phyloP scores from a whole-genome alignment of 2,888 invertebrate species.

The Brachyopa scutellaris region DNA sequence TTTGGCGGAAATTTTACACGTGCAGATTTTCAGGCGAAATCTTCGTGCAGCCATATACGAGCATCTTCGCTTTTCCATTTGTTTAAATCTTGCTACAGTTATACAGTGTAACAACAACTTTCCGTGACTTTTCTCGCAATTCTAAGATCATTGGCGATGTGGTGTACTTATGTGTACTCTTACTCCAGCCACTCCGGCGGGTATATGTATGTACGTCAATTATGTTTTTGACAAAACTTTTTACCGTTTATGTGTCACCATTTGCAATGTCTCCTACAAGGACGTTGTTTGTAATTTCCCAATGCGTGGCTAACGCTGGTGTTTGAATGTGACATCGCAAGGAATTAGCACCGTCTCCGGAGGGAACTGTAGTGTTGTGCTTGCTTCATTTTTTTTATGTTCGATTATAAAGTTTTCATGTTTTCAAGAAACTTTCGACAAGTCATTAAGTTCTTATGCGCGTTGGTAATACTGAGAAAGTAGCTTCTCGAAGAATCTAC shows the following conservation, averaged over 20 bases:
- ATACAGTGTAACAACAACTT: not conserved
- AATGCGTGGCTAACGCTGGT: conserved; percentile 12
- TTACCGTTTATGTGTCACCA: conserved; percentile 51
- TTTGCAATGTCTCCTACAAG: conserved; percentile 14
- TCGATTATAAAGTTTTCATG: conserved; percentile 54
- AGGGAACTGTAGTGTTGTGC: not conserved
- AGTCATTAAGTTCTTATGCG: conserved; percentile 55
- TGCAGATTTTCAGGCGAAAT: not conserved
- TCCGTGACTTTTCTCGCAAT: conserved; percentile 22
- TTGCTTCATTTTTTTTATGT: not conserved
- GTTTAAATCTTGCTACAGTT: not conserved
- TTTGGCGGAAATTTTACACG: conserved; percentile 24
- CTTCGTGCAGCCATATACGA: no score
- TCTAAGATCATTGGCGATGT: conserved; percentile 21
- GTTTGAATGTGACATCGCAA: not conserved
- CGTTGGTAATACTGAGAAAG: conserved; percentile 24
- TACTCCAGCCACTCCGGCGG: conserved; percentile 27
- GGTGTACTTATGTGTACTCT: conserved; percentile 9
- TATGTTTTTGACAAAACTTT: conserved; percentile 65
- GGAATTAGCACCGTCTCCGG: conserved; percentile 17
- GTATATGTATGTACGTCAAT: conserved; percentile 61
- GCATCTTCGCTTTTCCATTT: no score
- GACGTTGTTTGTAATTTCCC: conserved; percentile 6
- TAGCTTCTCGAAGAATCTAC: conserved; percentile 10
- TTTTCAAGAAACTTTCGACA: conserved; percentile 60